These are phyloP conservation scores for Isoperla grammatica DNA, from an alignment of 2,888 invertebrate species.

Conservation along the genomic window DNA sequence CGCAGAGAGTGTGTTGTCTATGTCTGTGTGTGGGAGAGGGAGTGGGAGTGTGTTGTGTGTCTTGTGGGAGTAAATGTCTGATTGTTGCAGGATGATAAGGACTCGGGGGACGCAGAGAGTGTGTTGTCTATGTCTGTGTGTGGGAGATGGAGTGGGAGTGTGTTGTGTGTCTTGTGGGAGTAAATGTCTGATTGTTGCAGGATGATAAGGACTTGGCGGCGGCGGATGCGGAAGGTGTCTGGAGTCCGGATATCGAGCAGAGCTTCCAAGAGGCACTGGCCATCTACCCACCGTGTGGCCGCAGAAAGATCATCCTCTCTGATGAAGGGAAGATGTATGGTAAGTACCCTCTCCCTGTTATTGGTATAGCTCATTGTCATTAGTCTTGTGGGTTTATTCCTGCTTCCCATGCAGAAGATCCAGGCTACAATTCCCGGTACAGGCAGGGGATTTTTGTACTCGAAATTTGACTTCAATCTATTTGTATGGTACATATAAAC, in stretches of 20 bases:
- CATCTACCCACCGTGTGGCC: constrained; percentile 98
- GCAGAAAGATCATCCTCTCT: constrained; percentile 98
- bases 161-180: background rate
- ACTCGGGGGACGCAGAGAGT: constrained; percentile 96
- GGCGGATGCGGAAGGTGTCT: constrained; percentile 98
- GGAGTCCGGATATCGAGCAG: constrained; percentile 99
- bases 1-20: no score
- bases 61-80: constrained; percentile 14
- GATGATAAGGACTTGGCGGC: constrained; percentile 88
- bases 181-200: constrained; percentile 42
- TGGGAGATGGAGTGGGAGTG: no score
- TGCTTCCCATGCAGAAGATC: no score
- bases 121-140: constrained; percentile 50
- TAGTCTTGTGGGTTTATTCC: no score
- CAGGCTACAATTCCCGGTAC: no score
- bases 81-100: constrained; percentile 67
- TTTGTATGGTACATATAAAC: no score
- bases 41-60: constrained; percentile 6
- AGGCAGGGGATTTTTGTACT: no score
- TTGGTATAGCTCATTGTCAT: no score
- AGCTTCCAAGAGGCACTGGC: constrained; percentile 99
- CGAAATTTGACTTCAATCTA: no score
- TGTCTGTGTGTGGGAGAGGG: background rate
- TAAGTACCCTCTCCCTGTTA: constrained; percentile 66
- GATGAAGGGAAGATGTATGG: constrained; percentile 99